Evolutionary conservation across 2,888 invertebrate genomes (phyloP), one percentile per base, ranked within the genome.

Genomic region (Xestobium rufovillosum): DNA sequence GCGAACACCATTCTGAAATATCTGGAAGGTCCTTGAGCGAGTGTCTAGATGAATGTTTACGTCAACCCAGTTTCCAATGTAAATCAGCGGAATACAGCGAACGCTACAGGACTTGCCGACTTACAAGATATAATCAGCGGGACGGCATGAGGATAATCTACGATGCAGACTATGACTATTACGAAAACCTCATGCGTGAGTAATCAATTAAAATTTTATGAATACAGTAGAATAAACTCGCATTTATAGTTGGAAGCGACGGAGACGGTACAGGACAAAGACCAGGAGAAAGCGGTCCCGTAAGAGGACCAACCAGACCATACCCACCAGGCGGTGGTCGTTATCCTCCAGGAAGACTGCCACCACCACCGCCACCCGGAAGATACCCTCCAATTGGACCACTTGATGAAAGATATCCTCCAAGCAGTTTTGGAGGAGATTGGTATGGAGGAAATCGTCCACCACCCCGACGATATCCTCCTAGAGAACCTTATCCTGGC

Each of bases 181-280:
- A 90, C 58, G 90, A 91, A 67, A 89, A 89, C 68, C 72, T 90
- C 34, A 88, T 89, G 87, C 83, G 90, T 89, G 71, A 80, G 87
- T 78, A 47, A 42, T 34, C 15, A 26, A 17, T 36, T 40, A 26
- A 26, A 34, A 41, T 36, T 38, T 36, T 39, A 14, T 25, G 16
- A 31, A 31, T 16, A 34, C 14, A 19, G 26, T 26, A 27, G 23
- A 3, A 8, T 15, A 34, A 34, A 33, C 23, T 33, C 36, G 17
- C 15, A 38, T 27, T 31, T 12, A 29, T 23, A 57, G 56, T 52
- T 45, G 57, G 58, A 30, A 54, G 58, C 9, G 59, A 55, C 31
- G 62, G 59, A 31, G 50, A 51, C 12, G 40, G 36, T 4, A 36
- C 55, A 50, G 39, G 52, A 43, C 36, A 61, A 46, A 43, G 58